Evolutionary conservation across 2,113 vertebrate genomes (phyloP), one percentile per base, ranked within the genome.

Genomic region (Saccopteryx bilineata): DNA sequence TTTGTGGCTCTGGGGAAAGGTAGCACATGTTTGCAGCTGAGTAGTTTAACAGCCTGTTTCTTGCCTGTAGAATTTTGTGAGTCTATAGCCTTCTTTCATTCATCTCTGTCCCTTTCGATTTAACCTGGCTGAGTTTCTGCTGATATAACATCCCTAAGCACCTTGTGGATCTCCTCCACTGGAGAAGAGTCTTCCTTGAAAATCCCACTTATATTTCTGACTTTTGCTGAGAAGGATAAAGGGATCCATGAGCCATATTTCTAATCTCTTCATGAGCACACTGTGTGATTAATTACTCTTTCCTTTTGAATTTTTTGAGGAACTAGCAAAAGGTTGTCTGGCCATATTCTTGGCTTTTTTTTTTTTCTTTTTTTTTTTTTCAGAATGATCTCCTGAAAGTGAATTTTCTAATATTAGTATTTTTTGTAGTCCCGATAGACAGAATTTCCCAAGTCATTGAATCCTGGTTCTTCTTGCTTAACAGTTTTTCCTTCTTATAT

Each of bases 361-460:
- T 39, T 39, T 39, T 39, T 39, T 39, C 3, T 39, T 39, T 39
- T 69, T 26, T 85, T 85, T 69, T 26, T 86, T 18, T 24, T 8
- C 6, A 52, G 39, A 79, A 48, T 71, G 15, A 10, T 87, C 87
- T 71, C 23, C 63, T 75, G 26, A 65, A 2, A 84, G 23, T 76
- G 69, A 52, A 48, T 76, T 26, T 92, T 33, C n/a, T 92, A 39
- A 90, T 69, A 80, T 90, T 69, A 90, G 48, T 65, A 23, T 85
- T n/a, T 69, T 69, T 69, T 85, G 65, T 26, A 48, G 9, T 50
- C 26, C 74, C 33, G 56, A 61, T 28, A 87, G 69, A 28, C 85
- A 75, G 18, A 61, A 50, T 74, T 31, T 61, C 56, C 69, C 33
- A 61, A 26, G 21, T 60, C 54, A 74, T 74, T 11, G 74, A 76